Conservation (phyloP, 2,888 invertebrate genomes). For the Sinopyrophorus schimmeli region DNA sequence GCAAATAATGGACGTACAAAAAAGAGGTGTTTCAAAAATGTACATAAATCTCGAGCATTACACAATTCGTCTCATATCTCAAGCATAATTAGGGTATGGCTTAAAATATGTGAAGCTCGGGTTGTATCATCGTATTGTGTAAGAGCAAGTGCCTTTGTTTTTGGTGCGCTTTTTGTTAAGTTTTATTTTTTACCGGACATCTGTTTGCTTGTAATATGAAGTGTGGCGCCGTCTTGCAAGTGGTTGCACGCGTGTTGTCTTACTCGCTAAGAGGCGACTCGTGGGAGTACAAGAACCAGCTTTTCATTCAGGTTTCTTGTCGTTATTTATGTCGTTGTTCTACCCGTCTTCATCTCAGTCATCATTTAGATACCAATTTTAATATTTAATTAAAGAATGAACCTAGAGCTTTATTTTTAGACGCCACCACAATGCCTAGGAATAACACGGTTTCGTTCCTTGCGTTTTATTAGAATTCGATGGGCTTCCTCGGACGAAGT, state of each 20-base stretch:
- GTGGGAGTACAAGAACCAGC: conserved; percentile 47
- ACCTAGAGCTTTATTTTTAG: conserved; percentile 13
- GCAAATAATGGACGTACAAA: no score
- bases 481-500: no score
- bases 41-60: no score
- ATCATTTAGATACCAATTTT: conserved; percentile 33
- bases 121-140: conserved; percentile 12
- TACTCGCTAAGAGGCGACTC: conserved; percentile 39
- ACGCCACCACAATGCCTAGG: no score
- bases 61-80: no score
- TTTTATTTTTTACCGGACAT: conserved; percentile 42
- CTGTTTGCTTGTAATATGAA: conserved; percentile 40
- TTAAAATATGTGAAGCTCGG: no score
- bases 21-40: no score
- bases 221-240: conserved; percentile 41
- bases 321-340: conserved; percentile 47
- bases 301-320: conserved; percentile 48
- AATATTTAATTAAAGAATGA: conserved; percentile 35
- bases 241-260: conserved; percentile 38
- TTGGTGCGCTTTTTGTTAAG: conserved; percentile 15
- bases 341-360: conserved; percentile 34
- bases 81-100: no score
- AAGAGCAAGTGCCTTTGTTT: conserved; percentile 17
- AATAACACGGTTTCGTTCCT: no score
- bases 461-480: no score